phyloP scores from a whole-genome alignment of 2,888 invertebrate species.

The Parapristionchus giblindavisi region DNA sequence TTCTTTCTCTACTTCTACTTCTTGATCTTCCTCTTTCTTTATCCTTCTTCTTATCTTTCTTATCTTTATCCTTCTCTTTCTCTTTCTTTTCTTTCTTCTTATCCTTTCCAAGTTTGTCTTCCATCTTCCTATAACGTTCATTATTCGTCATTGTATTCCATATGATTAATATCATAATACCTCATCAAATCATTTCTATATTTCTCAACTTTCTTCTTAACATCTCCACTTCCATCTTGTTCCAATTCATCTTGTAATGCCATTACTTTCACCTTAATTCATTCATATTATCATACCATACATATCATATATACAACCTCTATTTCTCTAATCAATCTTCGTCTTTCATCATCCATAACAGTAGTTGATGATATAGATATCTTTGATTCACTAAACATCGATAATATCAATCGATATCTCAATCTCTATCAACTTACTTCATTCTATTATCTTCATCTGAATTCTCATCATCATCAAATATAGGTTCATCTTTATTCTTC shows the following conservation, averaged over 20 bases:
- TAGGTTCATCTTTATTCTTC: constrained; percentile 17
- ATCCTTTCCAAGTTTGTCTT: constrained; percentile 42
- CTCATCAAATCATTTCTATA: constrained; percentile 48
- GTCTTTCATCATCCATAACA: constrained; percentile 70
- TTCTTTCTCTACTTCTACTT: constrained; percentile 13
- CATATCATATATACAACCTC: constrained; percentile 75
- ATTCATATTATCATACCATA: constrained; percentile 69
- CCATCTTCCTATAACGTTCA: constrained; percentile 41
- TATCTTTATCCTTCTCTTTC: constrained; percentile 40
- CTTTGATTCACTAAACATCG: constrained; percentile 14
- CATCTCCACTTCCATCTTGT: constrained; percentile 50
- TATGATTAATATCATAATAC: constrained; percentile 21
- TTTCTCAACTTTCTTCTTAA: constrained; percentile 50
- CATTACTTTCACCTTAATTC: constrained; percentile 59
- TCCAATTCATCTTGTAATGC: constrained; percentile 65
- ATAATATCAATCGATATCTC: not conserved
- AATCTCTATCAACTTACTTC: constrained; percentile 56
- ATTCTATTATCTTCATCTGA: not conserved
- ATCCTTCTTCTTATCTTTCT: constrained; percentile 6
- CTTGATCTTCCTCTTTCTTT: constrained; percentile 3
- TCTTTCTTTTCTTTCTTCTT: constrained; percentile 41
- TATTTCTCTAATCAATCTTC: constrained; percentile 80
- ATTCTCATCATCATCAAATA: constrained; percentile 27
- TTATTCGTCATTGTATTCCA: too few relatives aligned
- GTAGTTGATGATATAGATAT: not conserved